Base-by-base conservation (phyloP, 2,888 invertebrate species). In the Schizotus pectinicornis region DNA sequence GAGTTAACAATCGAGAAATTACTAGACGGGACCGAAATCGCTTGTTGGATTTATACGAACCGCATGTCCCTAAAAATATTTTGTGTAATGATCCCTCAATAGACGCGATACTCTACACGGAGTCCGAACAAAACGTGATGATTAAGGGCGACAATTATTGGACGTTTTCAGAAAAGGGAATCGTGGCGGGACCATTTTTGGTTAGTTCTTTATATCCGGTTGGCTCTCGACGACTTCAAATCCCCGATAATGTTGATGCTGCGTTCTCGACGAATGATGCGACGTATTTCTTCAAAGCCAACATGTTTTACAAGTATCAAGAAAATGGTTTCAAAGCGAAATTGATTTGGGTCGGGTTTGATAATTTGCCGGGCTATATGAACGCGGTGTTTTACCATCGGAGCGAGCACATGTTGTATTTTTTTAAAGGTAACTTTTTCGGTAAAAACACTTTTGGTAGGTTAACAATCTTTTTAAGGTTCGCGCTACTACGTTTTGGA, bases 261-360 rank as follows among this genome's bases (percentile, higher is more conserved):
- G 31, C 8, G 5, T 32, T 43, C 2, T 32, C 43, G 12, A 5
- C n/a, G 3, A 30, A 30, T 6, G 33, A 11, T 12, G 8, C 43
- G 6, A 43, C 43, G 0, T 43, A 43, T 31, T 43, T 43, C 5
- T 43, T 43, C 7, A 43, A 43, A 43, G 32, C 22, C 13, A 33
- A 43, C 7, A 9, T 43, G 3, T 32, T 9, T n/a, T 43, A 43
- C 13, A n/a, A 32, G 33, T 43, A 8, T 8, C 32, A 32, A 43
- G 6, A 32, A 3, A 8, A 31, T 5, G 9, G 13, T 32, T 43
- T 7, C 8, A 12, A 6, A 43, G 30, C 3, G 32, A 43, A 43
- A n/a, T 3, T 8, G 0, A 43, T 43, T 9, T 12, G 43, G 12
- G 6, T 6, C 2, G 13, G 6, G 3, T 43, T 43, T 11, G 43